Evolutionary conservation across 1,140 invertebrate genomes (phyloP), one percentile per base, ranked within the genome.

Genomic region (Potamilus streckersoni): DNA sequence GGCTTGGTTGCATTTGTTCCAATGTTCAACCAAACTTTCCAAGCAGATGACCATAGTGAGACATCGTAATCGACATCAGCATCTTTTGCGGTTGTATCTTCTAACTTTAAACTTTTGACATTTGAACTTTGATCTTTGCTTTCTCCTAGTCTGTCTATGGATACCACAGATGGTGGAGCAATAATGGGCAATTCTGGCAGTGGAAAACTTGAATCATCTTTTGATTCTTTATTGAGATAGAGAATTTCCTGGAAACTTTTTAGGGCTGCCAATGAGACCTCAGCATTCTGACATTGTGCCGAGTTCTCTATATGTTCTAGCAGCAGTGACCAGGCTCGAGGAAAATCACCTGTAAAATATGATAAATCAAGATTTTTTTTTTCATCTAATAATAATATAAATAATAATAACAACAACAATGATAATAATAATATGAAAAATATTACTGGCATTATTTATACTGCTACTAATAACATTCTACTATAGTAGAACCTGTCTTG

Each of bases 231-330:
- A 63, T 76, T 79, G 56, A 86, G 86, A 66, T 86, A 83, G 20
- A 88, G 81, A 81, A 98, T 95, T 90, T 98, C 97, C 91, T 98
- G 96, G 87, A 99, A 96, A 31, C 97, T 97, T 89, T 98, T 98
- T 2, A 99, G 89, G 6, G 97, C 96, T 8, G 97, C 96, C 73
- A 98, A 92, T 11, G 96, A 97, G n/a, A 96, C 95, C 92, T 99
- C 97, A 73, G 96, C 96, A 90, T 97, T 98, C 89, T 94, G 95
- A 83, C 95, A 95, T 11, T 97, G 89, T 0, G 97, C 96, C 20
- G 96, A 94, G 89, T 95, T 95, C 87, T 98, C 96, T 82, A 99
- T 96, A 84, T 97, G 97, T 85, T 98, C 96, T 16, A 98, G 91
- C 19, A 98, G 92, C 14, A 98, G 91, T 0, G 95, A 94, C 97